Percentiles rank a stretch among this genome's conserved stretches.
These are phyloP conservation scores for Diarsia brunnea DNA, from an alignment of 2,888 invertebrate genomes.

Conservation along the genomic window DNA sequence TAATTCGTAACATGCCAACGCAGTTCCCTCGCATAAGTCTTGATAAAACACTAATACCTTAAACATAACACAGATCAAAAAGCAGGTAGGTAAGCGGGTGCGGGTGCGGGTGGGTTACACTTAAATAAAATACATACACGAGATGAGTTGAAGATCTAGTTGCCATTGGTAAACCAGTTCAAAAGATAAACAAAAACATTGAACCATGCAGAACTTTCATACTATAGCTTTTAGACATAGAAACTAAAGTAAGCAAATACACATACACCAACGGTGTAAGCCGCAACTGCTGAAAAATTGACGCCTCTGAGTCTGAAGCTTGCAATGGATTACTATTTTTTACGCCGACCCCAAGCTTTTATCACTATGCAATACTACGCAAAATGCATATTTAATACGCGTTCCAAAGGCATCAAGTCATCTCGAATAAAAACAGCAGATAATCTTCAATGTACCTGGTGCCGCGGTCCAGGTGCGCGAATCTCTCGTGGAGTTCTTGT, in stretches of 20 bases:
- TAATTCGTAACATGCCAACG: constrained; percentile 18
- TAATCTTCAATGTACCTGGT: constrained; percentile 76
- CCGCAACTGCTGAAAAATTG: neutral
- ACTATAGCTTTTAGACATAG: neutral
- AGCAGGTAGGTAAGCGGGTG: constrained; percentile 37
- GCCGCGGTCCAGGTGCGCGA: constrained; percentile 83
- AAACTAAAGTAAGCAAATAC: neutral
- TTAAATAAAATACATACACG: constrained; percentile 18
- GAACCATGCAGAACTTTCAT: neutral
- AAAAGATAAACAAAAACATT: neutral
- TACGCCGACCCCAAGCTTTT: neutral
- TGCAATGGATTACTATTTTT: neutral
- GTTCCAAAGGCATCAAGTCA: constrained; percentile 50
- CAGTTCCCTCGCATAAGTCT: neutral
- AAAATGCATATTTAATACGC: neutral
- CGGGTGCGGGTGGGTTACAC: constrained; percentile 19
- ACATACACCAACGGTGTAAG: neutral
- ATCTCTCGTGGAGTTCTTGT: constrained; percentile 84
- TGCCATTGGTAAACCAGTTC: neutral
- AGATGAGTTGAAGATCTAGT: constrained; percentile 54
- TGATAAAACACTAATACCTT: neutral
- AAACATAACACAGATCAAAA: constrained; percentile 17
- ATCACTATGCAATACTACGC: neutral
- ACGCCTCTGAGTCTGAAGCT: neutral
- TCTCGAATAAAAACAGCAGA: constrained; percentile 67